phyloP scores from a whole-genome alignment of 2,888 invertebrate genomes.

The Aphodius granarius region DNA sequence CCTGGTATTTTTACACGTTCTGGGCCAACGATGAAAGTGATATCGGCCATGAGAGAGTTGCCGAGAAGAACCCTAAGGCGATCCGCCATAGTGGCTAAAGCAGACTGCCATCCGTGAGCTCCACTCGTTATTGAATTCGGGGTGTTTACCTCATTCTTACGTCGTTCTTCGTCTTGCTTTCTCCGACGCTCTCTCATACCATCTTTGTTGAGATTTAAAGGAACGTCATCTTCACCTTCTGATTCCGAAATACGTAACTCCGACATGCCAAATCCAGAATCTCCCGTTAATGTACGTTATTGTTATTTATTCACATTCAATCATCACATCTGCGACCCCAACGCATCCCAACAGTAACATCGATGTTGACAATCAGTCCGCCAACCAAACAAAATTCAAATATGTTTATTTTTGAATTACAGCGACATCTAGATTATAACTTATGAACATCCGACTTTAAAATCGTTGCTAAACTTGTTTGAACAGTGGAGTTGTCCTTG shows the following conservation, averaged over 20 bases:
- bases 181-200: background rate
- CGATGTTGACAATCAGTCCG: background rate
- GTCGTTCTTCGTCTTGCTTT: background rate
- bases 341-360: background rate
- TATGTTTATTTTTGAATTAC: background rate
- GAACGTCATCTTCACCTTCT: background rate
- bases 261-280: background rate
- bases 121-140: background rate
- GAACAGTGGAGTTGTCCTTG: no score
- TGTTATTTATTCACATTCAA: no score
- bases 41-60: constrained; percentile 18
- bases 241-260: background rate
- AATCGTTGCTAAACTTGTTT: no score
- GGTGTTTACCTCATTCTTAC: background rate
- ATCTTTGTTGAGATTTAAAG: background rate
- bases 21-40: constrained; percentile 14
- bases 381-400: background rate
- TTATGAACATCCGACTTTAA: no score
- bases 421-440: background rate
- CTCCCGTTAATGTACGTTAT: no score
- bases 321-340: no score
- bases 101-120: constrained; percentile 11
- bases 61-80: constrained; percentile 9
- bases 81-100: constrained; percentile 12
- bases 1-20: constrained; percentile 15